These are phyloP conservation scores for Momotus momota DNA, from an alignment of 2,797 vertebrate species.

Conservation along the genomic window DNA sequence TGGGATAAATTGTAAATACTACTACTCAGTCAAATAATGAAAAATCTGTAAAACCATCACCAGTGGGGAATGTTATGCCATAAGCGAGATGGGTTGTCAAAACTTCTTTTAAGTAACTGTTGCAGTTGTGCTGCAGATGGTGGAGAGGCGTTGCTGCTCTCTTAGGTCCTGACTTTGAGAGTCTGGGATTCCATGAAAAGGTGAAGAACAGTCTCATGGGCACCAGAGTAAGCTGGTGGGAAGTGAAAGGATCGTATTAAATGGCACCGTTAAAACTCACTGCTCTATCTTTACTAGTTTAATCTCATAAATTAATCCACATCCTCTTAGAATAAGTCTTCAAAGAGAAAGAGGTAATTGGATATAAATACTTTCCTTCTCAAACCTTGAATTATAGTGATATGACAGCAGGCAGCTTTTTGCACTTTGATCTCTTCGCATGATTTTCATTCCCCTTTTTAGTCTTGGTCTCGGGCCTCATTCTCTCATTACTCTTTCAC, in stretches of 20 bases:
- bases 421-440: conserved; percentile 18
- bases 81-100: background rate
- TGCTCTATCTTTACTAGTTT: conserved; percentile 59
- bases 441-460: conserved; percentile 6
- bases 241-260: conserved; percentile 47
- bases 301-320: conserved; percentile 68
- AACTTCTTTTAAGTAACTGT: background rate
- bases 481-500: conserved; percentile 1
- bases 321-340: conserved; percentile 46
- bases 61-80: background rate
- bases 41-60: background rate
- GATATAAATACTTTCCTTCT: conserved; percentile 44
- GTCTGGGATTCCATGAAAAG: background rate
- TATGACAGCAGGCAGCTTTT: background rate
- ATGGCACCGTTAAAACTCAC: conserved; percentile 30
- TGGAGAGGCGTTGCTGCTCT: background rate
- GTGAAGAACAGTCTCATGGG: background rate
- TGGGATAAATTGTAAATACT: background rate
- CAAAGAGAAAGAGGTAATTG: conserved; percentile 53
- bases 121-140: background rate
- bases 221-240: conserved; percentile 6
- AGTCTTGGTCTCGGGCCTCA: background rate
- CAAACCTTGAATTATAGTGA: background rate
- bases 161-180: background rate
- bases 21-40: background rate